Base-by-base conservation (phyloP, 2,888 invertebrate genomes). In the Stenichneumon culpator region DNA sequence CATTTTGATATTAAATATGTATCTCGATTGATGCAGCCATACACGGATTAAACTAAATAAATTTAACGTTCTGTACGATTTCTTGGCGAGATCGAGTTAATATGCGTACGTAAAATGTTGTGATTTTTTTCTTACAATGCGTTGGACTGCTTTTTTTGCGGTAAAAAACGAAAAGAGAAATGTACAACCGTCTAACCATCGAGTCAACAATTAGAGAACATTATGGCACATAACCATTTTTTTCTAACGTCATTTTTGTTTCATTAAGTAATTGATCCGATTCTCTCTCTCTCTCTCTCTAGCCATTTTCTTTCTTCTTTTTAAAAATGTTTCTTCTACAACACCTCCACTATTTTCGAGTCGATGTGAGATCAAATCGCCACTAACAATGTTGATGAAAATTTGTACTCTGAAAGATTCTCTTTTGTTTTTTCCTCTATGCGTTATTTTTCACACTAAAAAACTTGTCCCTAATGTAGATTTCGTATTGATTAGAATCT, bases 401-500 rank as follows among this genome's bases (percentile, higher is more conserved):
- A 93, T 93, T 93, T 93, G 93, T 93, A 93, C 93, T 93, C 88
- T 90, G 87, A 81, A 91, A 90, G 86, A 90, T 89, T 88, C 83
- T 78, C 79, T 87, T 86, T 81, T 82, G 86, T 82, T 77, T 67
- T 85, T 74, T 73, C 50, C 52, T 52, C 32, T 50, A 73, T 72
- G 68, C 84, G 70, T 74, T 84, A 83, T 84, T 81, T 79, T 80
- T 84, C 80, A 54, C 60, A 75, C 84, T 75, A 65, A 79, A 72
- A 83, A 84, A 69, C 85, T 69, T 79, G 44, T 70, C 39, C n/a
- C 32, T 78, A 60, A 81, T 67, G 68, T 75, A 81, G 72, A 81
- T 70, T 82, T 74, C 47, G 47, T 67, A 44, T 80, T 19, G 47
- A 22, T 75, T 81, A 63, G 14, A 74, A 44, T 60, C 36, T 70